These are phyloP conservation scores for Metridium senile DNA, from an alignment of 92 coral and sea anemone genomes.

Conservation along the genomic window DNA sequence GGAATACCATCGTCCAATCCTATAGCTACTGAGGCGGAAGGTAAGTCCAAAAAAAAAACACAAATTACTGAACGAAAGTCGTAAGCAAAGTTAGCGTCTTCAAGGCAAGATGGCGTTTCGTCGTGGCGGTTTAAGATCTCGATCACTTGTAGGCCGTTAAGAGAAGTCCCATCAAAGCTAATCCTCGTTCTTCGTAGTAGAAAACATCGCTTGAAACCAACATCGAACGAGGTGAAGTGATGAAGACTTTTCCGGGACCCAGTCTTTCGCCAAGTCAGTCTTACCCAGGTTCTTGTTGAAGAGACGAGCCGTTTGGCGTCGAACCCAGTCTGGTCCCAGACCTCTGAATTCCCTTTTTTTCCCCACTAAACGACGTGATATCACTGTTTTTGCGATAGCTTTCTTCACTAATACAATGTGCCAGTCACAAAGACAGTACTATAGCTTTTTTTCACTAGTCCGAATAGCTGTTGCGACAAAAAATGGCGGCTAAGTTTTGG, in stretches of 20 bases:
- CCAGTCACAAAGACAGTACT: neutral
- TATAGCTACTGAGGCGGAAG: constrained; percentile 71
- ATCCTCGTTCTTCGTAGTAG: neutral
- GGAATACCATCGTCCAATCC: constrained; percentile 82
- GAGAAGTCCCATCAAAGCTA: neutral
- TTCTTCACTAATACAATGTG: neutral
- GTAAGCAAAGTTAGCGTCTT: neutral
- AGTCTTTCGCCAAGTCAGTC: constrained; percentile 83
- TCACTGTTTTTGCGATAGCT: neutral
- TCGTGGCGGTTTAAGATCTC: constrained; percentile 8
- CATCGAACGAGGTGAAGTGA: neutral
- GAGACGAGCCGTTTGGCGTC: constrained; percentile 63
- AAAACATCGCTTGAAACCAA: neutral
- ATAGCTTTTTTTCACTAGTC: neutral
- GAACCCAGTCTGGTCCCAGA: constrained; percentile 98
- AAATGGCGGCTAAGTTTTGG: constrained; percentile 32
- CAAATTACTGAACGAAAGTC: neutral
- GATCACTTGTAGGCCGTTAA: constrained; percentile 13
- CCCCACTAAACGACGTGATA: neutral
- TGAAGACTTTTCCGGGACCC: constrained; percentile 86
- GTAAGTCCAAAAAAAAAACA: constrained; percentile 24
- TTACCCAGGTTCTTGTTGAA: constrained; percentile 93
- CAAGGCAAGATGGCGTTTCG: constrained; percentile 62
- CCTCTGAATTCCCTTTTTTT: constrained; percentile 57
- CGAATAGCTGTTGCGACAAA: neutral